These are phyloP conservation scores for Glaucopsyche alexis DNA, from an alignment of 2,888 invertebrate species.

Conservation along the genomic window DNA sequence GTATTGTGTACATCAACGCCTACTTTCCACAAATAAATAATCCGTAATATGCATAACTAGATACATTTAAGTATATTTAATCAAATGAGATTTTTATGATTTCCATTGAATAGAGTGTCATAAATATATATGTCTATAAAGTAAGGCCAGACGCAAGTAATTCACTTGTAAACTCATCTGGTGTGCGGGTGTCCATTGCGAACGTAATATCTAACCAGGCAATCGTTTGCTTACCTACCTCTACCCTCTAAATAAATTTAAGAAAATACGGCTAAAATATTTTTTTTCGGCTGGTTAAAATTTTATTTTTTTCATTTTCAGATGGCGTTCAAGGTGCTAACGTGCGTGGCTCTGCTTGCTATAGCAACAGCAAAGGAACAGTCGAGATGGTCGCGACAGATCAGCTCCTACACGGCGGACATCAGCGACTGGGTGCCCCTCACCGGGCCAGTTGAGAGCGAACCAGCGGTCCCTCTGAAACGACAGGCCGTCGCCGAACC, in stretches of 20 bases:
- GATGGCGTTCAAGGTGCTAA: conserved; percentile 64
- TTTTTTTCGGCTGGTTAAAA: no score
- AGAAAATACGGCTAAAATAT: no score
- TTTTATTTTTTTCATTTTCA: conserved; percentile 46
- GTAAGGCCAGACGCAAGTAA: no score
- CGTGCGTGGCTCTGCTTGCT: conserved; percentile 54
- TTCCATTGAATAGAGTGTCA: neutral
- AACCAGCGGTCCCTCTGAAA: conserved; percentile 53
- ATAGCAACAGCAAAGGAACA: conserved; percentile 54
- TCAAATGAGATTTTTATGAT: neutral
- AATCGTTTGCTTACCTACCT: no score
- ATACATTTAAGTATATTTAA: neutral
- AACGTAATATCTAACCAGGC: no score
- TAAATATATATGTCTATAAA: no score
- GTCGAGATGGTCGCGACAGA: conserved; percentile 73
- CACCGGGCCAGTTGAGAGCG: conserved; percentile 58
- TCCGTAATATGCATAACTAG: neutral
- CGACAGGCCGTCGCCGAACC: conserved; percentile 72
- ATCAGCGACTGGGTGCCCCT: conserved; percentile 73
- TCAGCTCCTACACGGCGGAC: conserved; percentile 71
- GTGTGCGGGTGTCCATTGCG: no score
- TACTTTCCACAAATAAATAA: neutral
- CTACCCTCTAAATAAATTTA: no score
- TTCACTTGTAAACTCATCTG: no score
- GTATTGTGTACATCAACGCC: neutral